Evolutionary conservation across 1,140 invertebrate species (phyloP), one percentile per base, ranked within the genome.

Genomic region (Drosophila paulistorum): DNA sequence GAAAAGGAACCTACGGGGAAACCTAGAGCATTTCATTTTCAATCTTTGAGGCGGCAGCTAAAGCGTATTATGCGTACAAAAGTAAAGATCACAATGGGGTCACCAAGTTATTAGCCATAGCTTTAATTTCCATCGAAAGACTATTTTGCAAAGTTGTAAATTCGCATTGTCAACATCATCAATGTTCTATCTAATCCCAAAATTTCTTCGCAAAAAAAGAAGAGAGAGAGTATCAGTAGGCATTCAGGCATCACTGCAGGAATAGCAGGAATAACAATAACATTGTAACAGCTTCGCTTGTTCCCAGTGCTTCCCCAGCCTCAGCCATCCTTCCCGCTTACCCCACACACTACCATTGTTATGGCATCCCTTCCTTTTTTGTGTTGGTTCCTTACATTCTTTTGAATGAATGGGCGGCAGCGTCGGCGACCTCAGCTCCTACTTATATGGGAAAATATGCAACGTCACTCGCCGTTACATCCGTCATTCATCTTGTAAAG

Each of bases 401-500:
- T 23, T 30, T 33, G 13, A n/a, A 13, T 13, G 51, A 26, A 13
- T 26, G 51, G 23, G 10, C 13, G 20, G 7, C 30, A 17, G 14
- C 10, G 33, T 3, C 4, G 26, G 55, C 14, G 55, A n/a, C 13
- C 11, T 48, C 7, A 41, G 13, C 33, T 41, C 51, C 64, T 65
- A 41, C 58, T 63, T 73, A 59, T 37, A 20, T 39, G 20, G 60
- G 48, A 62, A 86, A 87, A 79, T 87, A 79, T 82, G 82, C 83
- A 69, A 60, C 79, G 79, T 86, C 82, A 86, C 82, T 79, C 41
- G 68, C 54, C 64, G 9, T 51, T 51, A 51, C 45, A 51, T 20
- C 45, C 83, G 72, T 77, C 79, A 87, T 86, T 82, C 72, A 71
- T 71, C 68, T 66, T 61, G 55, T 64, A 59, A 41, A 51, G 67